Base-by-base conservation (phyloP, 1,140 invertebrate genomes). In the Oncopodura yosiiana region DNA sequence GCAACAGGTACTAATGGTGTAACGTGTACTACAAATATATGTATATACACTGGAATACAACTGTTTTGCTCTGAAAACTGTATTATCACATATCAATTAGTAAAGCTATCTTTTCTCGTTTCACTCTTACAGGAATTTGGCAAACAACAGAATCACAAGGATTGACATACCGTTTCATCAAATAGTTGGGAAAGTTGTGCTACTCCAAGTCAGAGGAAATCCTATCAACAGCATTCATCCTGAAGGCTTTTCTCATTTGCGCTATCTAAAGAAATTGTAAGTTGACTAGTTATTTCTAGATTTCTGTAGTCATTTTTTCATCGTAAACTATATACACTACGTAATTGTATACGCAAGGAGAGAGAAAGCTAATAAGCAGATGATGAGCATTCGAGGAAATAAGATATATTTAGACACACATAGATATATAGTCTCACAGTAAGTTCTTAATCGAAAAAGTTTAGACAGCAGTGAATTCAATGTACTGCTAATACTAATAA, bases 181-280 rank as follows among this genome's bases (percentile, higher is more conserved):
- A 39, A 29, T 59, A 16, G 32, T 56, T 36, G 56, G 58, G 3
- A 39, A 27, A 26, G 24, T 61, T 3, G 43, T 58, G 38, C 32
- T 59, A 2, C 49, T 64, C 12, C 50, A 61, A 46, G 24, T 64
- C 1, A 34, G 55, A 42, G 62, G 54, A 26, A 64, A 64, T 53
- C 62, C 62, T 19, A 48, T 58, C 3, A 24, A 59, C n/a, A 45
- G 19, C 14, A 54, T 64, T 29, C 56, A 61, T 53, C 49, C 49
- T 3, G 58, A 61, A 9, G 62, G 46, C 16, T 64, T 64, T 46
- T 49, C 62, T 24, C 55, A 58, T 37, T 48, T 64, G 5, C 43
- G 42, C 12, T 42, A 50, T 26, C 49, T 60, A 16, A 59, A 61
- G 32, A 60, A 55, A 49, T 34, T 65, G 59, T 61, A 57, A 30